Conservation (phyloP, 1,140 invertebrate genomes). For the Trypoxylus dichotomus region DNA sequence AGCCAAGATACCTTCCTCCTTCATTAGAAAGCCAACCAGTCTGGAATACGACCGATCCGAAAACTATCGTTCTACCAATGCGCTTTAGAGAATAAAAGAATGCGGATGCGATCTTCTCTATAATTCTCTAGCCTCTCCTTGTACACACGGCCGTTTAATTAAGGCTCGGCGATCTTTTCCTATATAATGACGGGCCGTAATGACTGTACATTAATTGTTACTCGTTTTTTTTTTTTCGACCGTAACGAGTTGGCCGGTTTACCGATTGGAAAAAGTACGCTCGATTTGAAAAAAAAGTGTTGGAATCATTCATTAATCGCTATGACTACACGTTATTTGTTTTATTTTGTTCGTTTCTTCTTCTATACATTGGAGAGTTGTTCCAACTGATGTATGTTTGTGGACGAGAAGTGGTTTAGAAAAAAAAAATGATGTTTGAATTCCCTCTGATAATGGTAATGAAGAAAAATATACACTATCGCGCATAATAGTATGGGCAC, state of each 20-base stretch:
- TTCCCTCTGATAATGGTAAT: too few relatives aligned
- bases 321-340: constrained; percentile 1
- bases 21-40: not conserved
- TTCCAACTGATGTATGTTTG: too few relatives aligned
- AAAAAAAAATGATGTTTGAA: too few relatives aligned
- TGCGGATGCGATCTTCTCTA: not conserved
- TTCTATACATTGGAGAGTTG: not conserved
- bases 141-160: not conserved
- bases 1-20: not conserved
- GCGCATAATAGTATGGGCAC: too few relatives aligned
- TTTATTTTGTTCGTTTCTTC: not conserved
- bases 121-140: not conserved
- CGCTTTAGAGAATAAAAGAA: not conserved
- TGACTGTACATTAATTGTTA: not conserved
- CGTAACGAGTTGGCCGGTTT: not conserved
- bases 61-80: not conserved
- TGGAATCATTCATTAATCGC: not conserved
- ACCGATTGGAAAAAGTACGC: not conserved
- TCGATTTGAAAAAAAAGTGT: not conserved
- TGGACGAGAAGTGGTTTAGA: too few relatives aligned
- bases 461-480: too few relatives aligned
- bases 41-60: not conserved
- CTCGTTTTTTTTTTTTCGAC: not conserved
- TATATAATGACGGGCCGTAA: not conserved
- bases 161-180: not conserved